Percentiles rank a stretch among this genome's conserved stretches.
Conservation (phyloP, 2,888 invertebrate genomes). For the Plebejus melissa region DNA sequence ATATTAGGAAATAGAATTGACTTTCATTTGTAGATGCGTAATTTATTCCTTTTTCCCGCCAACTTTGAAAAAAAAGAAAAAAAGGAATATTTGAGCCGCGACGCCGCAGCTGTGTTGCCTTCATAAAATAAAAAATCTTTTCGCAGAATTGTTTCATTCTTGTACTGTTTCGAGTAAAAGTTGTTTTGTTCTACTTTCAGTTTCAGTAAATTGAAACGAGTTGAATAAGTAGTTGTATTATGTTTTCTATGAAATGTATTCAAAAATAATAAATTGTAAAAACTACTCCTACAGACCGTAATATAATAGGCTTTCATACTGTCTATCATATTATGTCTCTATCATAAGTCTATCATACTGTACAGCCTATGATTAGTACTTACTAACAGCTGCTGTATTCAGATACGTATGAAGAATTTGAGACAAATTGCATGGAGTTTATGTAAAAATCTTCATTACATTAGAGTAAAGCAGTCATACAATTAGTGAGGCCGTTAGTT, state of each 20-base stretch:
- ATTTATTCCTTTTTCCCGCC: slow-evolving; percentile 27
- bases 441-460: neutral
- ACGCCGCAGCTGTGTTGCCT: slow-evolving; percentile 11
- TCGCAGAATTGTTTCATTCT: slow-evolving; percentile 7
- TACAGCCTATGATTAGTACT: no score
- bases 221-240: neutral
- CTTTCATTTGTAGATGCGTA: slow-evolving; percentile 27
- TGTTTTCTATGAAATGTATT: no score
- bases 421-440: neutral
- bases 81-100: slow-evolving; percentile 2
- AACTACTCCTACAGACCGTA: no score
- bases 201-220: neutral
- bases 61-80: slow-evolving; percentile 16
- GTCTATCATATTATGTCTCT: no score
- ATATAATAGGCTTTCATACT: no score
- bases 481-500: neutral
- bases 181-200: slow-evolving; percentile 2
- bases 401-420: no score
- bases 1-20: slow-evolving; percentile 26
- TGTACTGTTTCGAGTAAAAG: slow-evolving; percentile 2
- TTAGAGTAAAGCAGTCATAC: neutral
- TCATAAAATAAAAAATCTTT: slow-evolving; percentile 12
- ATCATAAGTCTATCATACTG: no score
- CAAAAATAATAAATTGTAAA: no score
- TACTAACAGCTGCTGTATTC: no score